Base-by-base conservation (phyloP, 2,113 vertebrate species). In the Callocephalon fimbriatum region DNA sequence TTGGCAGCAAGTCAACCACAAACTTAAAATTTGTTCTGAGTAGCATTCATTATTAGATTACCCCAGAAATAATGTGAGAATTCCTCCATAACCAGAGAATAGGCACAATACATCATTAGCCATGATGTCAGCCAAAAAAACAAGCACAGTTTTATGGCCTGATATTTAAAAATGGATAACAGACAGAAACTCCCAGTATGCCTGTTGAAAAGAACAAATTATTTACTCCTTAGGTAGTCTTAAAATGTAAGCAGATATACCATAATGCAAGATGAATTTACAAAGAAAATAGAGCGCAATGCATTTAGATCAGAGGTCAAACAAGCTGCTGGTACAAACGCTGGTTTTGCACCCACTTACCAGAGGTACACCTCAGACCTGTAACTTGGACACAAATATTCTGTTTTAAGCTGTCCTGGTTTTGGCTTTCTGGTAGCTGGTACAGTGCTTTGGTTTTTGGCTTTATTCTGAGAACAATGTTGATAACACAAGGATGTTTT, bases 131-230 rank as follows among this genome's bases (percentile, higher is more conserved):
- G 90, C 94, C 93, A 96, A 95, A 94, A 96, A 63, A 54, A n/a
- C 65, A 45, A 86, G 61, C 50, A 32, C 44, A 67, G 37, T 94
- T 93, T 86, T 94, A 90, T 1, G 22, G 68, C 78, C 58, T 84
- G 61, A 77, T 95, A 95, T 86, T 93, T 95, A 94, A 90, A 94
- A 93, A 94, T 95, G 90, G 82, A 47, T 94, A 84, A 95, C 86
- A 95, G 92, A 92, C 59, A 77, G 78, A 96, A 93, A 93, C 38
- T 93, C 90, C 48, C 63, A 76, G 50, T 45, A 66, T 70, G 67
- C 32, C 38, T 86, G 85, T 96, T 1, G 10, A 89, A 95, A 91
- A 91, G 61, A 87, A 48, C 35, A 37, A 90, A 86, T 83, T 93
- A 86, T 97, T 92, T 96, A 86, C 85, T 93, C 63, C 85, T 90